Base-by-base conservation (phyloP, 2,113 vertebrate species). In the Rhizomys pruinosus region DNA sequence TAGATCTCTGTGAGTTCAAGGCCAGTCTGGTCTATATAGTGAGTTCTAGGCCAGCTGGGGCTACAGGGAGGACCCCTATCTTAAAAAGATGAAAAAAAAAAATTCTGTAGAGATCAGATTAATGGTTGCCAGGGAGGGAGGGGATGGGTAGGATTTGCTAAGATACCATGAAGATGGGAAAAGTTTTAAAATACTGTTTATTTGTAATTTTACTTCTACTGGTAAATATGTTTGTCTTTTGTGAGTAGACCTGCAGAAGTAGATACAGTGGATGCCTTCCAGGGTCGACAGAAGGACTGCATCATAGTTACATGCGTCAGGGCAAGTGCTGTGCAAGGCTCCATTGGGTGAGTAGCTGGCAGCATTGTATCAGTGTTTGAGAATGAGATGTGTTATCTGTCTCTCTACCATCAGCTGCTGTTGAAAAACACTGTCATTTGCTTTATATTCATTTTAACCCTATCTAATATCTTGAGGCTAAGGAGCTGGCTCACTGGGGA, bases 221-320 rank as follows among this genome's bases (percentile, higher is more conserved):
- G 19, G 23, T 71, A 42, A 93, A 8, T 3, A 1, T 22, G 23
- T 94, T 3, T 84, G 85, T 76, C 19, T 73, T 72, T 52, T 3
- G 11, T 80, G 22, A 80, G 23, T 68, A 99, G 99, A 63, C 89
- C 94, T 0, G 98, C 98, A 42, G 98, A 98, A 63, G 98, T 99
- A 10, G 98, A 99, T 82, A 99, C 99, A 0, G 99, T 99, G 88
- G 99, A 99, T 37, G 99, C 98, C 0, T 99, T 99, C 95, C 99
- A 99, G 97, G 99, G 99, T 0, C 97, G 98, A 0, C 98, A 99
- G 96, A 99, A 99, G 89, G 99, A 99, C 32, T 99, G 99, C n/a
- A 89, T 99, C 81, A 99, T 99, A 44, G 99, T 99, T 37, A 99
- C 99, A 0, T 99, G 99, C 0, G 99, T 99, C 81, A 91, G 99